Evolutionary conservation across 2,888 invertebrate genomes (phyloP).

Genomic region (Pegoplata infirma): DNA sequence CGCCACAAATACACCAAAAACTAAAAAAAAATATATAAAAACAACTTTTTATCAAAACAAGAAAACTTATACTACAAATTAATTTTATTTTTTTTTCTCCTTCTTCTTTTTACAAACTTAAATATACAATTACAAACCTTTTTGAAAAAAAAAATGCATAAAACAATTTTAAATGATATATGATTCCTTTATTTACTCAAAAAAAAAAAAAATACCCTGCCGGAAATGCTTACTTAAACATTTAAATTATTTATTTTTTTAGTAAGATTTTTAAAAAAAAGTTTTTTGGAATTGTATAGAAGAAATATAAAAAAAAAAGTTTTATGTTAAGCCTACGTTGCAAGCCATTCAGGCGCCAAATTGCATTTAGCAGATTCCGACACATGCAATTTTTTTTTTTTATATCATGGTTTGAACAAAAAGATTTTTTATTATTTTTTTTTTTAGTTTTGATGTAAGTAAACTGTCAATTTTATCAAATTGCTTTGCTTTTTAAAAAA

Average conservation of each 20-base stretch:
- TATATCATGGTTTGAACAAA: constrained; percentile 1
- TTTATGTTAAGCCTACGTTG: constrained; percentile 59
- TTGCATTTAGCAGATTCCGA: constrained; percentile 63
- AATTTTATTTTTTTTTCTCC: constrained; percentile 33
- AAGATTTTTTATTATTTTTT: neutral
- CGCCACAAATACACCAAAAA: constrained; percentile 28
- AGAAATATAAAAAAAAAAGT: neutral
- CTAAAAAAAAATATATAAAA: neutral
- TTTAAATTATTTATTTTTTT: constrained; percentile 46
- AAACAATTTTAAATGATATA: constrained; percentile 34
- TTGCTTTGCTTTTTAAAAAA: constrained; percentile 49
- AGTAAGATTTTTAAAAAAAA: constrained; percentile 1
- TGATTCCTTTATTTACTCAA: constrained; percentile 8
- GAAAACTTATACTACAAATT: constrained; percentile 25
- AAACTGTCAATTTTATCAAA: constrained; percentile 65
- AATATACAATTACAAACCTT: constrained; percentile 34
- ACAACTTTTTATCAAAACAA: constrained; percentile 13
- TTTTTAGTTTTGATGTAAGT: constrained; percentile 53
- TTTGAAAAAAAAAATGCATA: neutral
- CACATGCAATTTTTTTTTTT: constrained; percentile 51
- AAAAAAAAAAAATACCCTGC: constrained; percentile 42
- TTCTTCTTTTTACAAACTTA: constrained; percentile 38
- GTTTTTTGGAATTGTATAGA: neutral
- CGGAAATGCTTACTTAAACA: constrained; percentile 63
- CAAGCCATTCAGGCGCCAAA: constrained; percentile 62